Evolutionary conservation across 2,888 invertebrate species (phyloP).

Genomic region (Caenorhabditis sinica): DNA sequence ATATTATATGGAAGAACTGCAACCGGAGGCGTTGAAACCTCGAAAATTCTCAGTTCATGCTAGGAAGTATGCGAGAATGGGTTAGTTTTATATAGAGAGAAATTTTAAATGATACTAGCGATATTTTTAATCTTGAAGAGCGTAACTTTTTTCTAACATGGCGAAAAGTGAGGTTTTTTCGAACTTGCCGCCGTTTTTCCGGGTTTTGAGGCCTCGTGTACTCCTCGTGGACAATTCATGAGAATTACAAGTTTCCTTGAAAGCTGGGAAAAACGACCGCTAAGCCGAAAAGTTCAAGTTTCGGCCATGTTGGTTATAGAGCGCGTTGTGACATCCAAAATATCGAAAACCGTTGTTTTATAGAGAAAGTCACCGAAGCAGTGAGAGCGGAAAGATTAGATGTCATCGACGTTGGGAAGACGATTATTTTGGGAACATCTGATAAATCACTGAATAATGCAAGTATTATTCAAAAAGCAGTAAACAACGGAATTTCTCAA

Average conservation of each 20-base stretch:
- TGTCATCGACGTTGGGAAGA: constrained; percentile 19
- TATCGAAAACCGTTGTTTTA: background rate
- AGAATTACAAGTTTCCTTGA: too few species aligned
- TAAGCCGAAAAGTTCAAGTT: too few species aligned
- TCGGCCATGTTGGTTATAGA: too few species aligned
- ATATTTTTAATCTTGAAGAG: too few species aligned
- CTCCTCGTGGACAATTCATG: too few species aligned
- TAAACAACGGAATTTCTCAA: background rate
- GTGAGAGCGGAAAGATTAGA: background rate
- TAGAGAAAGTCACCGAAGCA: constrained; percentile 10
- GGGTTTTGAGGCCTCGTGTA: too few species aligned
- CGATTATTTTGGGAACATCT: constrained; percentile 20
- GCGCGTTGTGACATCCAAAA: too few species aligned
- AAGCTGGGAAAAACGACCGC: too few species aligned
- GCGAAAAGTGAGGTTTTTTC: too few species aligned
- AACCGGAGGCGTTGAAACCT: background rate
- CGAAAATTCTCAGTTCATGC: background rate
- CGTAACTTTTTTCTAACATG: too few species aligned
- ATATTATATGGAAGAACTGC: background rate
- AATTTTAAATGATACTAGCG: too few species aligned
- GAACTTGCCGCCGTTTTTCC: too few species aligned
- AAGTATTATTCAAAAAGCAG: constrained; percentile 5
- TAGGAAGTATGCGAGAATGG: background rate
- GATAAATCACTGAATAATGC: constrained; percentile 6
- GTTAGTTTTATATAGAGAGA: background rate